Percentiles rank a stretch among this genome's conserved stretches.
These are phyloP conservation scores for Agrilus biguttatus DNA, from an alignment of 2,888 invertebrate species.

Conservation along the genomic window DNA sequence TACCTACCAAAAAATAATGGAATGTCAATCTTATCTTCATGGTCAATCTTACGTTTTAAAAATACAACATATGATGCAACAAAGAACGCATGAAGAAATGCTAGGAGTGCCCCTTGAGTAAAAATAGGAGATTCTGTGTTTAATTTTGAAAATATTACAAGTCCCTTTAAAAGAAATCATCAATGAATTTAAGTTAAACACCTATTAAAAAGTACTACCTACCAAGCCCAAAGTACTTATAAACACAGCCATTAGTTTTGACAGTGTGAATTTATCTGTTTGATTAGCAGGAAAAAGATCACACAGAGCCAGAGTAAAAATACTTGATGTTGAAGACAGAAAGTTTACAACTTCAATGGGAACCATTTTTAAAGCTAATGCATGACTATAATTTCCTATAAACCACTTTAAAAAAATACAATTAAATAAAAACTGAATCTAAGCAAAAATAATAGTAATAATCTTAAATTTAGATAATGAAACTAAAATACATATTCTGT, in stretches of 20 bases:
- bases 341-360: conserved; percentile 79
- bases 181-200: background rate
- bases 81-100: conserved; percentile 74
- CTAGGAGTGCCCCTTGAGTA: conserved; percentile 64
- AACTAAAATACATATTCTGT: conserved; percentile 2
- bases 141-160: conserved; percentile 64
- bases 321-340: conserved; percentile 74
- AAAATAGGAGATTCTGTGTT: conserved; percentile 45
- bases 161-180: conserved; percentile 37
- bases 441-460: background rate
- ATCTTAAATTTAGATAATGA: background rate
- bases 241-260: conserved; percentile 68
- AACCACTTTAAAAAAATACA: conserved; percentile 65
- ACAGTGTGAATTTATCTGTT: conserved; percentile 71
- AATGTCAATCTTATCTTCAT: conserved; percentile 87
- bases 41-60: conserved; percentile 71
- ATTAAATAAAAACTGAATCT: background rate
- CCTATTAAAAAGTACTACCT: conserved; percentile 25
- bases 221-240: conserved; percentile 69
- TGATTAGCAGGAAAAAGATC: conserved; percentile 72
- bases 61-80: conserved; percentile 86
- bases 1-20: conserved; percentile 84
- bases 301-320: conserved; percentile 79
- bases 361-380: conserved; percentile 71
- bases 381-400: conserved; percentile 83